Evolutionary conservation across 2,888 invertebrate genomes (phyloP), one percentile per base, ranked within the genome.

Genomic region (Dascillus cervinus): DNA sequence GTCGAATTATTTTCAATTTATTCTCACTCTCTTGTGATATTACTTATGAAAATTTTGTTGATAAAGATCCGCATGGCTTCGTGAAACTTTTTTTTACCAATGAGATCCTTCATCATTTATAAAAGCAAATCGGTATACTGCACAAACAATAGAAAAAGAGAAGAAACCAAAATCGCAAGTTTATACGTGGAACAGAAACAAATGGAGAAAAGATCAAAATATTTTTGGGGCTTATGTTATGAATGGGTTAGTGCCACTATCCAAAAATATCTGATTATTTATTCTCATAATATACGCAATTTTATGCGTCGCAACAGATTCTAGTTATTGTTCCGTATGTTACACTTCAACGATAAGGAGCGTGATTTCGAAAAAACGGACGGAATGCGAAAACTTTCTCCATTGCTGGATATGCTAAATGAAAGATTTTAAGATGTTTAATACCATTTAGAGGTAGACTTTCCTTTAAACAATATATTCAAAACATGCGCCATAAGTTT

Each of bases 401-500:
- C 46, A 12, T 30, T 49, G 13, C 14, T 46, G 11, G 22, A 37
- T 8, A 25, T 36, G 12, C 37, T 53, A 2, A 37, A 34, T 30
- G 15, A 42, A 21, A 42, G 6, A 27, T 37, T 39, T 22, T 37
- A 38, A 20, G 46, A 39, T 44, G 45, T 3, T 17, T 46, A 4
- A 33, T 48, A 5, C 39, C 44, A 9, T 37, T 44, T 22, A 22
- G 35, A 25, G 46, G 44, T 8, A 14, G 33, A n/a, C 13, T 44
- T 21, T 32, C 29, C 22, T 46, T 50, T 26, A 29, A 26, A 22
- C 46, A 46, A 21, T 46, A 46, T 21, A 44, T 47, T n/a, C 38
- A 23, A 11, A 39, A 43, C 25, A 44, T 44, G 31, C 21, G 41
- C 8, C 43, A 47, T 23, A 45, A 43, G 32, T 47, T 46, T 30